Base-by-base conservation (phyloP, 2,113 vertebrate genomes). In the Vimba vimba region DNA sequence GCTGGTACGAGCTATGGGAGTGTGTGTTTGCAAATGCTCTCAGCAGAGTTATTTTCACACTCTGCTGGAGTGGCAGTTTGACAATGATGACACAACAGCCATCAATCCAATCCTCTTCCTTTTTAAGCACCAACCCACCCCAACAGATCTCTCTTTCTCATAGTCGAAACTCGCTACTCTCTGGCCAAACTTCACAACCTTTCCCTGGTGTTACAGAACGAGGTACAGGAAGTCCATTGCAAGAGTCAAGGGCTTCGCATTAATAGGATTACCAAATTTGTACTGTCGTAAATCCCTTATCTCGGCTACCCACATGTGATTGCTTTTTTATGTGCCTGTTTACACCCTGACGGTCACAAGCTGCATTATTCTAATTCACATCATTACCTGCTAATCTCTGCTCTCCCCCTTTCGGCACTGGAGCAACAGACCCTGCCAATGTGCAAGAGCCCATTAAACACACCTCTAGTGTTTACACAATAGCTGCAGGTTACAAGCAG, bases 381-480 rank as follows among this genome's bases (percentile, higher is more conserved):
- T 89, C 85, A 82, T 88, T 90, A 87, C 79, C 87, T 88, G 80
- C 75, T 88, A 88, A 88, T 88, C 86, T 84, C 55, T 17, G 68
- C 39, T 47, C 50, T 45, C 52, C 52, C 80, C 76, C 75, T 9
- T 9, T 76, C 39, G 27, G 50, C 64, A 21, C 33, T 9, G 84
- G 59, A 66, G 33, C 50, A 60, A 75, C 78, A 82, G 69, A 43
- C 36, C 39, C 78, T 77, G 69, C 59, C 60, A 66, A 45, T 85
- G 39, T 85, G 79, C n/a, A 87, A 79, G 55, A 55, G 71, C 45
- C 62, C 64, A 81, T 85, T 77, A 77, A 79, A 68, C 74, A 69
- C 85, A 52, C 43, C 47, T 59, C 77, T 79, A 17, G 55, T 39
- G 47, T 82, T 82, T 82, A 71, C 66, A 71, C 47, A 52, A 52